Evolutionary conservation across 2,797 vertebrate species (phyloP), one percentile per base, ranked within the genome.

Genomic region (Adelosebastes latens): DNA sequence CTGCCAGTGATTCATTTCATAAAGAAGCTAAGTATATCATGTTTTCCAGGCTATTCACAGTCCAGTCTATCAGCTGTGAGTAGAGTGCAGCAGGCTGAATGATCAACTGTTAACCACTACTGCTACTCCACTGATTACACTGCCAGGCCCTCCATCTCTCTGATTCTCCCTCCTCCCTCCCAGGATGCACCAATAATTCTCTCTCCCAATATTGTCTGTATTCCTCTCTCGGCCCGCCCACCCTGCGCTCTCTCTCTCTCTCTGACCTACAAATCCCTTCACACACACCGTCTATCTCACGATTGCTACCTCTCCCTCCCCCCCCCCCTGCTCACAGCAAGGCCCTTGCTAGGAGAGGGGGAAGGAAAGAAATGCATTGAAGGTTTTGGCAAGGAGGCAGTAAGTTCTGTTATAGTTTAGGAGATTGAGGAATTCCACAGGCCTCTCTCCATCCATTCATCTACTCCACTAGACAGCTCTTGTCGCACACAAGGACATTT

Each of bases 41-140:
- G 58, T 67, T 71, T 67, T 77, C 71, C 77, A 64, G 71, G 62
- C 66, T 79, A n/a, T 72, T 73, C 80, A 59, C 39, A 81, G 75
- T 49, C 52, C 72, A 64, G 75, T 78, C 76, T 69, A 65, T 86
- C 78, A 88, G 82, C 81, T 83, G 72, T 71, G 70, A 77, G 70
- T 59, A 71, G 79, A 83, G 80, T 72, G 77, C 79, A 85, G 82
- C 5, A 10, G 71, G 73, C 75, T 88, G 89, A 89, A 86, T 89
- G 81, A 87, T 93, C 88, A 89, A 82, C 87, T 84, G 83, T 91
- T 91, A 89, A 90, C 85, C 84, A 89, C 79, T 74, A 67, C 82
- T 83, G 87, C 80, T 85, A 83, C 81, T 88, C 71, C 59, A 72
- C 83, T 91, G 90, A 92, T 92, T 89, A 85, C 82, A 83, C 80